These are phyloP conservation scores for Chiloscyllium plagiosum DNA, from an alignment of 2,113 vertebrate species.

Conservation along the genomic window DNA sequence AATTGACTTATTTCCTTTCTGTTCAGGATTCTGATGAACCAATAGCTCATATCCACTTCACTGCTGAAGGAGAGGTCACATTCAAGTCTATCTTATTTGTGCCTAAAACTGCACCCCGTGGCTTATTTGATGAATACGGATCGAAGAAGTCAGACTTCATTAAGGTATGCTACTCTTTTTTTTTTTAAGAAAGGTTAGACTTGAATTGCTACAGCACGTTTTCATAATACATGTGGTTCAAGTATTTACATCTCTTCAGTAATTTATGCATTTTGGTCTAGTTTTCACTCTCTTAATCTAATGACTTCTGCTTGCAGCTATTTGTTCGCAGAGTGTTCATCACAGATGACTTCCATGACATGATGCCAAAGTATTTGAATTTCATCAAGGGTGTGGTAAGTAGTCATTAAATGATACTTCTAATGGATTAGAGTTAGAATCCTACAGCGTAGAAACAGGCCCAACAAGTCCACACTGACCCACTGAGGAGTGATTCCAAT, in stretches of 20 bases:
- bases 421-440: no score
- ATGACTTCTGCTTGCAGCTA: conserved; percentile 57
- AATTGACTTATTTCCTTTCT: not conserved
- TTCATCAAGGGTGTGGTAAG: conserved; percentile 95
- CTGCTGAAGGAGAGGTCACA: conserved; percentile 95
- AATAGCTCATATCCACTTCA: conserved; percentile 88
- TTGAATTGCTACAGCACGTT: not conserved
- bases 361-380: conserved; percentile 99
- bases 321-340: conserved; percentile 97
- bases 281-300: not conserved
- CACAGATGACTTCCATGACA: conserved; percentile 97
- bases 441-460: no score
- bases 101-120: conserved; percentile 84
- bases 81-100: conserved; percentile 96
- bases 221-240: no score
- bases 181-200: not conserved
- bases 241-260: not conserved
- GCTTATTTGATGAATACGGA: conserved; percentile 94
- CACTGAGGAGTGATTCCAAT: no score
- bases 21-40: conserved; percentile 85
- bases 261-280: not conserved
- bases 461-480: no score
- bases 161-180: conserved; percentile 62
- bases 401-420: conserved; percentile 40
- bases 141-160: conserved; percentile 97